Evolutionary conservation across 2,113 vertebrate species (phyloP), one percentile per base, ranked within the genome.

Genomic region (Pogonocichla stellata): DNA sequence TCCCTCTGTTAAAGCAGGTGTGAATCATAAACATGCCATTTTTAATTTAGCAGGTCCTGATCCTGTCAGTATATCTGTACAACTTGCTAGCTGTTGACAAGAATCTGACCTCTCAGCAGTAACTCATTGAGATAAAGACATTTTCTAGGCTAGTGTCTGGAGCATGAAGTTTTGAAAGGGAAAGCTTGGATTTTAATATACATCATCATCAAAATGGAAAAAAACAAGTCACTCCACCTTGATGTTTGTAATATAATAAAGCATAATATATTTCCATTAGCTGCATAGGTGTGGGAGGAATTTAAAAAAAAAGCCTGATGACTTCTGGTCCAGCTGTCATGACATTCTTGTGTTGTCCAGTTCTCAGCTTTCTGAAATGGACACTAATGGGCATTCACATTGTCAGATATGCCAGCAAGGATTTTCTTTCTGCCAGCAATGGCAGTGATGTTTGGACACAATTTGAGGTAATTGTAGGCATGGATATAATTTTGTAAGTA

Each of bases 401-500:
- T 97, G 88, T 95, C 94, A 91, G 69, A 94, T 54, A 73, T 57
- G 86, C 66, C 88, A 75, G 62, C 28, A 79, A 93, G 47, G 75
- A 75, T 90, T 96, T 95, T 79, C 57, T 80, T 94, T 88, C 88
- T 95, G 94, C 79, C 88, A 92, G 84, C 47, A 83, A 61, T 88
- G 81, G 57, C 85, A 95, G 38, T 95, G 86, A 96, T 86, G 60
- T 92, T 84, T 88, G 69, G 61, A 83, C 70, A 93, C 88, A 95
- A 90, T 90, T 34, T 70, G 90, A 92, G 73, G 79, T 94, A 97
- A 96, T 87, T 86, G 56, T 78, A 89, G 91, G 40, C 70, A 88
- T 91, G 70, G 88, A 57, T 93, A 77, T 95, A 96, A 97, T 97
- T 93, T 92, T 70, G 38, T 40, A 93, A 92, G 64, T 78, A 56